Base-by-base conservation (phyloP, 2,797 vertebrate genomes). In the Synaphobranchus kaupii region DNA sequence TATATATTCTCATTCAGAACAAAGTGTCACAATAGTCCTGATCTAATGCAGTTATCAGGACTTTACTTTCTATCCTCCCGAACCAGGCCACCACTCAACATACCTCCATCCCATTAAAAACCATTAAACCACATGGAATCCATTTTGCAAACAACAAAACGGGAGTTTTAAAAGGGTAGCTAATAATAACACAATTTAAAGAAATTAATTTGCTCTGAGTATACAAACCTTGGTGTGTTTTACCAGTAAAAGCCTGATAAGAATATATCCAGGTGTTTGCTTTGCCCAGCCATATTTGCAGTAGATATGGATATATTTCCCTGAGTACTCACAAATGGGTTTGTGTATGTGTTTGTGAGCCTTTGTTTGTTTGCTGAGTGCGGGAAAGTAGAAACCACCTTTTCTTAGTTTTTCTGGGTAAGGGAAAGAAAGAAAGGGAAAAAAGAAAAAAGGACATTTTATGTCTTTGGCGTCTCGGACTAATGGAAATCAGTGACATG, bases 181-280 rank as follows among this genome's bases (percentile, higher is more conserved):
- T 92, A 91, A 91, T 90, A 92, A 94, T 91, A 93, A 91, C 94
- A 95, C 95, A 95, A 95, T 89, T 89, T 91, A 95, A 96, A 95
- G 94, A 92, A 94, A 94, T 89, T 91, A 92, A 94, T 91, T 93
- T 93, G 92, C 93, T 91, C 93, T 88, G 91, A 76, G 68, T 85
- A 86, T 78, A 60, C 50, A 91, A 92, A 94, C 94, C 92, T 90
- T 93, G 92, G 94, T 92, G 93, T 94, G 91, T 94, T 94, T 94
- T 93, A 92, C 93, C 92, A 92, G 93, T 91, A 92, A 94, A 93
- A 91, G 93, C 90, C 92, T 91, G 93, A 93, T 94, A 93, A 93
- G 95, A 95, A 95, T 93, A 94, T 94, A 94, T 91, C 95, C 94
- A 96, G 95, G 95, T 95, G 93, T 95, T 94, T 93, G 93, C 91